These are phyloP conservation scores for Danio choprae DNA, from an alignment of 2,797 vertebrate species.

Conservation along the genomic window DNA sequence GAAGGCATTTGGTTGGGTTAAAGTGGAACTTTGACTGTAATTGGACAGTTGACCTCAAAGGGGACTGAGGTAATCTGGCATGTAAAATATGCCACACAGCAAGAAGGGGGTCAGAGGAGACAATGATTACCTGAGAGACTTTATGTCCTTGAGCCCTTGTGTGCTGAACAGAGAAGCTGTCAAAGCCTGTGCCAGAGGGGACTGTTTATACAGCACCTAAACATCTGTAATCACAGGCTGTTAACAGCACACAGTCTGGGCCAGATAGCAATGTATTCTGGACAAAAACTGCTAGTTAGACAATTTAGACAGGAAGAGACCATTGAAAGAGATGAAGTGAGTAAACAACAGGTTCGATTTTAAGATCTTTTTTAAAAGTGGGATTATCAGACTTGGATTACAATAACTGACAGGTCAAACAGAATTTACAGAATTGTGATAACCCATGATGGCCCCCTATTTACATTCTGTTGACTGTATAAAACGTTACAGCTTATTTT, in stretches of 20 bases:
- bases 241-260: not conserved
- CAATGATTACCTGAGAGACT: constrained; percentile 40
- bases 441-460: no score
- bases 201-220: constrained; percentile 18
- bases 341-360: not conserved
- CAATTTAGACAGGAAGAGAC: not conserved
- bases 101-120: constrained; percentile 42
- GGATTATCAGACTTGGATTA: not conserved
- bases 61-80: constrained; percentile 21
- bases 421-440: no score
- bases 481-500: no score
- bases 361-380: not conserved
- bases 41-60: constrained; percentile 42
- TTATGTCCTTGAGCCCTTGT: constrained; percentile 42
- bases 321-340: not conserved
- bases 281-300: not conserved
- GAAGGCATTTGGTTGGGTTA: constrained; percentile 2
- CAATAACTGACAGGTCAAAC: not conserved
- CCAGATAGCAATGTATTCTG: not conserved
- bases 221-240: constrained; percentile 34
- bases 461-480: no score
- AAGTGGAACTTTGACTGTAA: constrained; percentile 38
- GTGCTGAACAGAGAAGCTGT: constrained; percentile 30
- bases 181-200: not conserved
- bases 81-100: constrained; percentile 46